A percentile compares a stretch with the other conserved stretches of the same genome.
phyloP scores from a whole-genome alignment of 30 jellyfish, hydroid and myxozoan genomes.

The Pelagia noctiluca region DNA sequence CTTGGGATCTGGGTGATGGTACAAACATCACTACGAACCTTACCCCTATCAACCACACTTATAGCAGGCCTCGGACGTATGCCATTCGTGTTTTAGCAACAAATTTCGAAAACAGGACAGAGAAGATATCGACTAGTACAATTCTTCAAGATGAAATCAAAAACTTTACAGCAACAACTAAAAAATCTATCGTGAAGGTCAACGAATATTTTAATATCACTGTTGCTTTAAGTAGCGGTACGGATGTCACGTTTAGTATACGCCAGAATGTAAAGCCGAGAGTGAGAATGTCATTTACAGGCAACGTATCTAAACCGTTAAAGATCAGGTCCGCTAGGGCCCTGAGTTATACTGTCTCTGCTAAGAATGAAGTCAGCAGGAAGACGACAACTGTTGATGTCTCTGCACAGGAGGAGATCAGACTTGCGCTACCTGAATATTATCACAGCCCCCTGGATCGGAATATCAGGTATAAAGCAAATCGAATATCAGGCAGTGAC shows the following conservation, averaged over 20 bases:
- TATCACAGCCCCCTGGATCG: not conserved
- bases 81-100: conserved; percentile 11
- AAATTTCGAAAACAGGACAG: conserved; percentile 11
- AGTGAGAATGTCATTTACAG: not conserved
- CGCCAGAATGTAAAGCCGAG: not conserved
- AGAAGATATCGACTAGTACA: not conserved
- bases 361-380: conserved; percentile 29
- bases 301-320: not conserved
- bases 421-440: not conserved
- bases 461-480: not conserved
- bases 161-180: conserved; percentile 33
- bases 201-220: conserved; percentile 26
- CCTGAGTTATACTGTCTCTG: conserved; percentile 8
- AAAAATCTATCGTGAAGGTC: conserved; percentile 20
- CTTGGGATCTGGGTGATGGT: conserved; percentile 69
- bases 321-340: conserved; percentile 8
- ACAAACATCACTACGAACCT: not conserved
- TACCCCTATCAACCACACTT: conserved; percentile 14
- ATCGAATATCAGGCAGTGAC: conserved; percentile 24
- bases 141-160: conserved; percentile 50
- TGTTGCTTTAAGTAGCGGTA: conserved; percentile 34
- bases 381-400: not conserved
- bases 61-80: conserved; percentile 15
- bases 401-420: conserved; percentile 39
- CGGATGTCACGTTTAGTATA: conserved; percentile 28